Conservation (phyloP, 2,797 vertebrate species). For the Trachurus trachurus region DNA sequence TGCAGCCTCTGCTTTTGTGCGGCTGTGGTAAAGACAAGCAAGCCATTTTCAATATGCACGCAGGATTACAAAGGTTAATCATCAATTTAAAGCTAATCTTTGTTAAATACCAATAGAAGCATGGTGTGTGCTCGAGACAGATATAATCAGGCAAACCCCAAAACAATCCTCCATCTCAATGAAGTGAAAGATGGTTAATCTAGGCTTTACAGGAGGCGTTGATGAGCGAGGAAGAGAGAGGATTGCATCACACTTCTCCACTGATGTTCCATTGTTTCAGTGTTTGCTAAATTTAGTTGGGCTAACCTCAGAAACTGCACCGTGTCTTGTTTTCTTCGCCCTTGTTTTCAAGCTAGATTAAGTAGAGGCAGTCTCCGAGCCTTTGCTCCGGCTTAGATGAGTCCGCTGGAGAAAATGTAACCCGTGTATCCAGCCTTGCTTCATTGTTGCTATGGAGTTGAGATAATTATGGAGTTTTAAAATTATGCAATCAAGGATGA, state of each 20-base stretch:
- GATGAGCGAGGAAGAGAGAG: conserved; percentile 36
- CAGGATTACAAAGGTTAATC: conserved; percentile 88
- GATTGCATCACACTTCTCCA: conserved; percentile 33
- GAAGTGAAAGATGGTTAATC: conserved; percentile 73
- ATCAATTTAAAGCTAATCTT: conserved; percentile 87
- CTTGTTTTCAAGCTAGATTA: conserved; percentile 11
- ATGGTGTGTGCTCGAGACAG: conserved; percentile 66
- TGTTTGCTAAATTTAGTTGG: conserved; percentile 49
- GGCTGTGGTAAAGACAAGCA: conserved; percentile 72
- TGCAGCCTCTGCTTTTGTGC: conserved; percentile 70
- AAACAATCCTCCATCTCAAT: conserved; percentile 75
- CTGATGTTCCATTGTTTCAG: conserved; percentile 42
- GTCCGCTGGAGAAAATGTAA: conserved; percentile 13
- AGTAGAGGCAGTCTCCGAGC: background rate
- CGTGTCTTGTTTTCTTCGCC: background rate
- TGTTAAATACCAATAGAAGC: conserved; percentile 82
- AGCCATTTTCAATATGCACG: conserved; percentile 76
- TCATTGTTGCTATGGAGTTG: conserved; percentile 61
- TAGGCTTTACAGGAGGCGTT: conserved; percentile 53
- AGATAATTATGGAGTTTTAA: conserved; percentile 74
- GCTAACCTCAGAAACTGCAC: conserved; percentile 19
- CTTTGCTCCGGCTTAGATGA: background rate
- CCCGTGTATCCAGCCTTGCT: conserved; percentile 18
- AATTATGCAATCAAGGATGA: conserved; percentile 72
- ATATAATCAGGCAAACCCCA: conserved; percentile 77